Evolutionary conservation across 35 echinoderm and acorn worm species (phyloP).

Genomic region (Eucidaris tribuloides): DNA sequence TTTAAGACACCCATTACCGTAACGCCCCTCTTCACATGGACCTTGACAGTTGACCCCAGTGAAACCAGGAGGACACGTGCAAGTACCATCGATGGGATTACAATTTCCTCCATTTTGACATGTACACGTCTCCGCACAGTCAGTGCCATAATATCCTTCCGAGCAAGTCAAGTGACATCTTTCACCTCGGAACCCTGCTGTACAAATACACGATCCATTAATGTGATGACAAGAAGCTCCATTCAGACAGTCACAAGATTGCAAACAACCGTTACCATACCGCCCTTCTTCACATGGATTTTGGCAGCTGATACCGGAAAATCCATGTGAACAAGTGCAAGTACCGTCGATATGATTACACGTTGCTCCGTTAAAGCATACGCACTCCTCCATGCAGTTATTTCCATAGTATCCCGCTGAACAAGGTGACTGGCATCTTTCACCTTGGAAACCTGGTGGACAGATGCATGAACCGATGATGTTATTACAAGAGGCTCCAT

Average conservation of each 20-base stretch:
- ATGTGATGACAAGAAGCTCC: conserved; percentile 35
- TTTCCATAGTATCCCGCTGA: conserved; percentile 39
- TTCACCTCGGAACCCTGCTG: conserved; percentile 52
- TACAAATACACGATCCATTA: conserved; percentile 37
- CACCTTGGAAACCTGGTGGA: conserved; percentile 40
- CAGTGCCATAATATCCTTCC: conserved; percentile 53
- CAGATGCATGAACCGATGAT: conserved; percentile 51
- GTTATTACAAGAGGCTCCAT: conserved; percentile 54
- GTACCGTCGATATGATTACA: conserved; percentile 42
- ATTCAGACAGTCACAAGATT: conserved; percentile 53
- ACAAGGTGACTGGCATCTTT: conserved; percentile 48
- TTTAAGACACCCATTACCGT: conserved; percentile 55
- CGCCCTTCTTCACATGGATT: conserved; percentile 29
- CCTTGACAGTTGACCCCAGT: conserved; percentile 39
- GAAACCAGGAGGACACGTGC: conserved; percentile 75
- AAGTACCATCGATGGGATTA: conserved; percentile 61
- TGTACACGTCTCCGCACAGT: conserved; percentile 58
- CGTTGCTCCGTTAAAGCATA: conserved; percentile 39
- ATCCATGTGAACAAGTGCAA: conserved; percentile 71
- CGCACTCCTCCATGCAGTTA: conserved; percentile 38
- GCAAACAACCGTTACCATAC: conserved; percentile 40
- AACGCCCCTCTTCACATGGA: conserved; percentile 65
- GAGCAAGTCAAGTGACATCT: conserved; percentile 35
- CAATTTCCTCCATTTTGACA: conserved; percentile 80
- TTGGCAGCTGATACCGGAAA: conserved; percentile 52